These are phyloP conservation scores for Pseudochaenichthys georgianus DNA, from an alignment of 2,797 vertebrate species.

Conservation along the genomic window DNA sequence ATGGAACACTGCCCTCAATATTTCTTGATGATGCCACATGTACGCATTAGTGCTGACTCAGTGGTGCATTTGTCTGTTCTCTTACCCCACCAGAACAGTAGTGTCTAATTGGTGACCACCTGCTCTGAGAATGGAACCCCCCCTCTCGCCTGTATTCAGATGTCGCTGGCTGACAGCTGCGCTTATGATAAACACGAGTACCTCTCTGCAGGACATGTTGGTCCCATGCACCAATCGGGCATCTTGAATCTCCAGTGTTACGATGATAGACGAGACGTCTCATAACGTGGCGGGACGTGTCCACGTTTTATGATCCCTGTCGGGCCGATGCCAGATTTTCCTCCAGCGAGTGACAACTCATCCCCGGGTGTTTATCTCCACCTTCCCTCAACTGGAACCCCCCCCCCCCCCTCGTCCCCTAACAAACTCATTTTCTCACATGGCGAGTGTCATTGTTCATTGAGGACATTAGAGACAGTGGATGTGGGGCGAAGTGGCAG, in stretches of 20 bases:
- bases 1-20: constrained; percentile 45
- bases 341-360: too few species aligned
- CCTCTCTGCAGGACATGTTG: constrained; percentile 50
- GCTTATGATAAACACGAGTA: constrained; percentile 71
- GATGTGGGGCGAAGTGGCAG: constrained; percentile 68
- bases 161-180: constrained; percentile 64
- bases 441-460: constrained; percentile 80
- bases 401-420: constrained; percentile 7
- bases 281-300: constrained; percentile 32
- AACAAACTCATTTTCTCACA: constrained; percentile 68
- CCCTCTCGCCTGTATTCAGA: constrained; percentile 56
- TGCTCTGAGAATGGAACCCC: constrained; percentile 73
- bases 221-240: constrained; percentile 47
- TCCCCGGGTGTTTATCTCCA: background rate
- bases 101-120: constrained; percentile 75
- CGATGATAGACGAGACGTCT: constrained; percentile 47
- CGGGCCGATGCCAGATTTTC: constrained; percentile 1
- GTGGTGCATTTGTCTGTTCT: constrained; percentile 54
- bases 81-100: constrained; percentile 64
- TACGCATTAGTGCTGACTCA: constrained; percentile 62
- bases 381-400: background rate
- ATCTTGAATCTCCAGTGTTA: constrained; percentile 66
- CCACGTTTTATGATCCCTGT: constrained; percentile 20
- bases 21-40: constrained; percentile 73
- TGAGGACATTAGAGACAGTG: constrained; percentile 78